Percentiles rank a stretch among this genome's conserved stretches.
These are phyloP conservation scores for Melitaea athalia DNA, from an alignment of 2,888 invertebrate species.

Conservation along the genomic window DNA sequence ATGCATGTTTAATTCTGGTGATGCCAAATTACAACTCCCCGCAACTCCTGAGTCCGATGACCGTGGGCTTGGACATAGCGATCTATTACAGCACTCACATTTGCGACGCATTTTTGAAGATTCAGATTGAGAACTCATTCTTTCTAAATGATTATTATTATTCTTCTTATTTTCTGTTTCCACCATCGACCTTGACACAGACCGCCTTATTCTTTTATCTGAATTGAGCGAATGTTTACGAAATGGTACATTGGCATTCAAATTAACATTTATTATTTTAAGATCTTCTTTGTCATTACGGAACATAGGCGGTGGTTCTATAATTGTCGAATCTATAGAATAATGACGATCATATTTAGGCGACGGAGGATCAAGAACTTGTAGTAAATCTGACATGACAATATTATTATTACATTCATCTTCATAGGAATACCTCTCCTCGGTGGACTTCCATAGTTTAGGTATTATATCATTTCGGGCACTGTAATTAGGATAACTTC, in stretches of 20 bases:
- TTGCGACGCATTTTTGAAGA: slow-evolving; percentile 60
- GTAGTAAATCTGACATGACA: slow-evolving; percentile 55
- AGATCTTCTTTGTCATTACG: slow-evolving; percentile 71
- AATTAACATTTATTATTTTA: slow-evolving; percentile 71
- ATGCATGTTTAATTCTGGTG: slow-evolving; percentile 84
- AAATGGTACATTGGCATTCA: slow-evolving; percentile 70
- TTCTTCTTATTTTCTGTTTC: slow-evolving; percentile 68
- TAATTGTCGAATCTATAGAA: slow-evolving; percentile 64
- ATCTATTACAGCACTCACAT: slow-evolving; percentile 84
- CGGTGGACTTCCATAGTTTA: slow-evolving; percentile 75
- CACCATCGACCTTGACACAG: slow-evolving; percentile 73
- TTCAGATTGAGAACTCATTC: slow-evolving; percentile 77
- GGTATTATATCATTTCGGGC: slow-evolving; percentile 65
- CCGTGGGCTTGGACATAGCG: slow-evolving; percentile 85
- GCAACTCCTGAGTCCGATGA: slow-evolving; percentile 94
- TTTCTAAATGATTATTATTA: slow-evolving; percentile 54
- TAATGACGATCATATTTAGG: slow-evolving; percentile 57
- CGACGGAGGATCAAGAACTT: slow-evolving; percentile 71
- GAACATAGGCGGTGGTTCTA: slow-evolving; percentile 85
- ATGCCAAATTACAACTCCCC: slow-evolving; percentile 89
- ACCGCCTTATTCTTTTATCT: slow-evolving; percentile 80
- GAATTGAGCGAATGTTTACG: slow-evolving; percentile 83
- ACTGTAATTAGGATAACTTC: slow-evolving; percentile 86
- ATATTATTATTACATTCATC: slow-evolving; percentile 49
- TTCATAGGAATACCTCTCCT: slow-evolving; percentile 60